Conservation (phyloP, 2,113 vertebrate genomes). For the Acinonyx jubatus region DNA sequence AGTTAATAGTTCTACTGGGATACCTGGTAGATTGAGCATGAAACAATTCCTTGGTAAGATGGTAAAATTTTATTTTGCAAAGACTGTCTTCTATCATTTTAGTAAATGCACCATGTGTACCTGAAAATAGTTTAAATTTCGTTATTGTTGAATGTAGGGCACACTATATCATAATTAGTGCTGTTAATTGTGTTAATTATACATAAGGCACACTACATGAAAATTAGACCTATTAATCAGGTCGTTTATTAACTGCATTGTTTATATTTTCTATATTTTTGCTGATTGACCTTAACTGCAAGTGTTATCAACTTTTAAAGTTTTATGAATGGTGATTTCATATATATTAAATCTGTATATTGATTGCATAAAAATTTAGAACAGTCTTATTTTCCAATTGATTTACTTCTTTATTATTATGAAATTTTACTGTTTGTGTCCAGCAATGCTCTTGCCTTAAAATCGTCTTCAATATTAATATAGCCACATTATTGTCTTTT, state of each 20-base stretch:
- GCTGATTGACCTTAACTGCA: neutral
- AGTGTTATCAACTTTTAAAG: neutral
- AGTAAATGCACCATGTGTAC: neutral
- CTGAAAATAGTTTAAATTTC: neutral
- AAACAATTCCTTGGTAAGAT: neutral
- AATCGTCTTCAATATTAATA: neutral
- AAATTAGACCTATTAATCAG: neutral
- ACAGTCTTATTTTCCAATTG: neutral
- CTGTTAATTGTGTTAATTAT: neutral
- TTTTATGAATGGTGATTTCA: neutral
- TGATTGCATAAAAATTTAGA: neutral
- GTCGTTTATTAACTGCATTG: neutral
- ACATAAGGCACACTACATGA: neutral
- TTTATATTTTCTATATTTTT: neutral
- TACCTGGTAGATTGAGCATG: neutral
- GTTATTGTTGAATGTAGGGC: neutral
- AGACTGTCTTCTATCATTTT: neutral
- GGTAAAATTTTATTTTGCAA: neutral
- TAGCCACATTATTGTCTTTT: neutral
- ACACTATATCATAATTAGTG: neutral
- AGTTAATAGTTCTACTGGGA: neutral
- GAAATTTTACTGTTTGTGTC: neutral
- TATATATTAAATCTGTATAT: neutral
- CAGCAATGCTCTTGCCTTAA: neutral
- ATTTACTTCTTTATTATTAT: neutral